Evolutionary conservation across 2,113 vertebrate genomes (phyloP).

Genomic region (Heterochromis multidens): DNA sequence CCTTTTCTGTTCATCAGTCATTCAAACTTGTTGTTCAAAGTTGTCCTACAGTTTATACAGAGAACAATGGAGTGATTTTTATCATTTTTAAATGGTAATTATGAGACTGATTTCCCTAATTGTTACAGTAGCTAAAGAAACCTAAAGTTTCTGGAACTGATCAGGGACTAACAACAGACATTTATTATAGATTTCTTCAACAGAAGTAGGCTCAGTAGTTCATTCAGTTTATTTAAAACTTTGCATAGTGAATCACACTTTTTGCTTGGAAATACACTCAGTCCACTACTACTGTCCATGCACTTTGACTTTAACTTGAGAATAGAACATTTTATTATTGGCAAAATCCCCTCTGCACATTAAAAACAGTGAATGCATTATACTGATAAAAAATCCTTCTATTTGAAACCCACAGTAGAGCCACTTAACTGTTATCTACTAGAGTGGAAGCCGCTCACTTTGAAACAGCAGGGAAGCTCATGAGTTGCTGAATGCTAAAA

Average conservation of each 20-base stretch:
- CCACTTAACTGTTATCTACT: not conserved
- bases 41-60: not conserved
- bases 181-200: not conserved
- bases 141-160: not conserved
- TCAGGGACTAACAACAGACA: not conserved
- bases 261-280: not conserved
- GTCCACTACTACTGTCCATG: not conserved
- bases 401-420: not conserved
- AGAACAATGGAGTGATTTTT: fast-evolving
- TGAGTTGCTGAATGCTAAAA: not conserved
- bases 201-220: not conserved
- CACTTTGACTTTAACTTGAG: not conserved
- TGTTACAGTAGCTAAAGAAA: not conserved
- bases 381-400: not conserved
- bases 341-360: not conserved
- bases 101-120: not conserved
- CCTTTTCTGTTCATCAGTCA: not conserved
- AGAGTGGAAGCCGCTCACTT: not conserved
- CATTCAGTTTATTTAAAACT: not conserved
- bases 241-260: not conserved
- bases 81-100: not conserved
- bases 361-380: not conserved
- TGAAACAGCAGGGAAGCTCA: not conserved
- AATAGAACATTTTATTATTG: not conserved
- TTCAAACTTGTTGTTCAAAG: not conserved